Evolutionary conservation across 1,140 invertebrate genomes (phyloP).

Genomic region (Plectus sambesii): DNA sequence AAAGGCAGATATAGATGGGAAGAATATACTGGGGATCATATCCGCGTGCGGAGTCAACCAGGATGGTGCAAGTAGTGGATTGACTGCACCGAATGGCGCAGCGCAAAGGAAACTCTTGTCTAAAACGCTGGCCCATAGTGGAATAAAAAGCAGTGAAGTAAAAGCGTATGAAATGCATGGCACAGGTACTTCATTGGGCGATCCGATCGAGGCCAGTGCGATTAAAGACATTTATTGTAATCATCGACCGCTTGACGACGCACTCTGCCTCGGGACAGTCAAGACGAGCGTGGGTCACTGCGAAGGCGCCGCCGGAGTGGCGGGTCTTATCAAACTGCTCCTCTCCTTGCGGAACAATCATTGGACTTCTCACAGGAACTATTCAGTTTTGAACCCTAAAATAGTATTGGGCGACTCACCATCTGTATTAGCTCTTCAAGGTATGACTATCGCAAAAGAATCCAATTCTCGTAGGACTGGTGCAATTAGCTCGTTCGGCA

Average conservation of each 20-base stretch:
- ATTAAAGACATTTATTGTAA: slow-evolving; percentile 23
- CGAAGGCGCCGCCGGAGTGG: slow-evolving; percentile 34
- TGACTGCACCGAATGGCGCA: slow-evolving; percentile 36
- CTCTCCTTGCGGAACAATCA: slow-evolving; percentile 14
- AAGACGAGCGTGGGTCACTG: slow-evolving; percentile 35
- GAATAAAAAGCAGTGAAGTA: too few relatives aligned
- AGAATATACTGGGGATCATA: too few relatives aligned
- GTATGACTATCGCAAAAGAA: too few relatives aligned
- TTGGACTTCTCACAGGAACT: slow-evolving; percentile 15
- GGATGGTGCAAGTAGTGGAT: slow-evolving; percentile 29
- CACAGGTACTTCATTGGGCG: slow-evolving; percentile 34
- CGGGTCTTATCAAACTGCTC: slow-evolving; percentile 30
- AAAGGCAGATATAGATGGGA: slow-evolving; percentile 8
- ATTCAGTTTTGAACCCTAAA: slow-evolving; percentile 21
- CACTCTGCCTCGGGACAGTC: slow-evolving; percentile 17
- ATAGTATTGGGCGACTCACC: too few relatives aligned
- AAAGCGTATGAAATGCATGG: slow-evolving; percentile 37
- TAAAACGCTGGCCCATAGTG: slow-evolving; percentile 9
- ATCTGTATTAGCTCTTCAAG: too few relatives aligned
- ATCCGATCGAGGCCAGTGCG: slow-evolving; percentile 35
- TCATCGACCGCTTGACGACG: slow-evolving; percentile 11
- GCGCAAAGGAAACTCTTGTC: slow-evolving; percentile 21
- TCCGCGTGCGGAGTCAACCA: slow-evolving; percentile 33
- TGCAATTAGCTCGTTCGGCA: slow-evolving; percentile 37
- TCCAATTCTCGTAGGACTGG: too few relatives aligned